These are phyloP conservation scores for Polyodon spathula DNA, from an alignment of 2,113 vertebrate species.

Conservation along the genomic window DNA sequence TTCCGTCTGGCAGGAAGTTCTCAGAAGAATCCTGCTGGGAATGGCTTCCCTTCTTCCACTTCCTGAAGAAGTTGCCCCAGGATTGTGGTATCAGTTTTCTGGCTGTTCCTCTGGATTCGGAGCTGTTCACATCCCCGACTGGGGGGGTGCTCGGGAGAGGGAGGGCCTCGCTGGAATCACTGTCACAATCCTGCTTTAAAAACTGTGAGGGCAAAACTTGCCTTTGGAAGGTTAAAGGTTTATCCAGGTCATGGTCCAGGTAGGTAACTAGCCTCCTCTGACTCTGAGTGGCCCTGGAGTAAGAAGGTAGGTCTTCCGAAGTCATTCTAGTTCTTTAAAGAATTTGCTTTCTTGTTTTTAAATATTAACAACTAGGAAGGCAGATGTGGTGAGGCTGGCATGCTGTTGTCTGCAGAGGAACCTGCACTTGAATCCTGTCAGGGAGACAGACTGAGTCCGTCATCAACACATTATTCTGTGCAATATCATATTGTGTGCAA, in stretches of 20 bases:
- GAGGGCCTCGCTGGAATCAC: neutral
- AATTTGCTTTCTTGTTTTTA: neutral
- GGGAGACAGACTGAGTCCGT: too few relatives aligned
- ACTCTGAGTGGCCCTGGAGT: constrained; percentile 10
- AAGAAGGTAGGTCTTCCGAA: constrained; percentile 2
- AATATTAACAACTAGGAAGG: too few relatives aligned
- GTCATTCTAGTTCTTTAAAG: constrained; percentile 6
- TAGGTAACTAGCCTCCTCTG: constrained; percentile 1
- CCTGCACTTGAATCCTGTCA: too few relatives aligned
- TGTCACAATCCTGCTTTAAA: constrained; percentile 12
- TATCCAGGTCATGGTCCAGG: neutral
- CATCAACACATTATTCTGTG: too few relatives aligned
- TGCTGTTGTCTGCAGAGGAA: too few relatives aligned
- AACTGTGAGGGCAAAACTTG: constrained; percentile 2
- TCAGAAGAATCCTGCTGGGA: neutral
- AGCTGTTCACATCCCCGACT: constrained; percentile 8
- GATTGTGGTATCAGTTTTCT: constrained; percentile 39
- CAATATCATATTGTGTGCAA: too few relatives aligned
- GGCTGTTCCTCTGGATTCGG: constrained; percentile 3
- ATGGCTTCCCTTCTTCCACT: constrained; percentile 16
- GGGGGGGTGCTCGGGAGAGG: constrained; percentile 23
- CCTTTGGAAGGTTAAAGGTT: neutral
- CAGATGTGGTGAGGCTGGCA: too few relatives aligned
- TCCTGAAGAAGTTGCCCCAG: constrained; percentile 34
- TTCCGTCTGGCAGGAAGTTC: constrained; percentile 38